Conservation (phyloP, 2,113 vertebrate species). For the Macaca mulatta region DNA sequence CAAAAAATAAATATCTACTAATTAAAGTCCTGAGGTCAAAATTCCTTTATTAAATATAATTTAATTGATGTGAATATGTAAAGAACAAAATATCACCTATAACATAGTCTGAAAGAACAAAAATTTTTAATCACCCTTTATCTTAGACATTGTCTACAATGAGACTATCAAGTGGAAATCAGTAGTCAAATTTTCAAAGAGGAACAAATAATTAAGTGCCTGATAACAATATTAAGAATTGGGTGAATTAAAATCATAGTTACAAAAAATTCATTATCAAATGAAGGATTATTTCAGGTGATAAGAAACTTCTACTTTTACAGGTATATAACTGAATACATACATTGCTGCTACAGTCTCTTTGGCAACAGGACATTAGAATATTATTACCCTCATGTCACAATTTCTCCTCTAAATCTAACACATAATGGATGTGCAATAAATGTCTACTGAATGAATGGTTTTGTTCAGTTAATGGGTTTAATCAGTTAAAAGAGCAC, state of each 20-base stretch:
- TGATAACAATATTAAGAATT: not conserved
- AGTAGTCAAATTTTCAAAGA: constrained; percentile 15
- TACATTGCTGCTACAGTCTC: not conserved
- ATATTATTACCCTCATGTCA: not conserved
- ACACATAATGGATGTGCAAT: not conserved
- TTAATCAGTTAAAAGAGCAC: constrained; percentile 34
- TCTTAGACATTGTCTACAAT: not conserved
- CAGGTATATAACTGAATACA: not conserved
- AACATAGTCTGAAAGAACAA: not conserved
- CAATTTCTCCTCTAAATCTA: constrained; percentile 2
- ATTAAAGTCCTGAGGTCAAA: constrained; percentile 18
- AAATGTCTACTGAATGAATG: constrained; percentile 3
- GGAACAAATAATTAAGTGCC: constrained; percentile 7
- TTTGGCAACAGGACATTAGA: constrained; percentile 12
- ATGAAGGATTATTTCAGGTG: not conserved
- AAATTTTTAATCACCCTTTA: constrained; percentile 2
- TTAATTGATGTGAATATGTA: constrained; percentile 27
- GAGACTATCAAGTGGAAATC: not conserved
- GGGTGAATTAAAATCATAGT: not conserved
- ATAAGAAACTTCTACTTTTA: constrained; percentile 12
- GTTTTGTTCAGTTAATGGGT: not conserved
- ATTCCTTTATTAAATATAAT: constrained; percentile 42
- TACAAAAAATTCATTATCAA: not conserved
- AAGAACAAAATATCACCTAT: constrained; percentile 38
- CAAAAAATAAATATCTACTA: constrained; percentile 30